A percentile compares a stretch with the other conserved stretches of the same genome.
phyloP scores from a whole-genome alignment of 64 coral and sea anemone species.

The Montipora efflorescens region DNA sequence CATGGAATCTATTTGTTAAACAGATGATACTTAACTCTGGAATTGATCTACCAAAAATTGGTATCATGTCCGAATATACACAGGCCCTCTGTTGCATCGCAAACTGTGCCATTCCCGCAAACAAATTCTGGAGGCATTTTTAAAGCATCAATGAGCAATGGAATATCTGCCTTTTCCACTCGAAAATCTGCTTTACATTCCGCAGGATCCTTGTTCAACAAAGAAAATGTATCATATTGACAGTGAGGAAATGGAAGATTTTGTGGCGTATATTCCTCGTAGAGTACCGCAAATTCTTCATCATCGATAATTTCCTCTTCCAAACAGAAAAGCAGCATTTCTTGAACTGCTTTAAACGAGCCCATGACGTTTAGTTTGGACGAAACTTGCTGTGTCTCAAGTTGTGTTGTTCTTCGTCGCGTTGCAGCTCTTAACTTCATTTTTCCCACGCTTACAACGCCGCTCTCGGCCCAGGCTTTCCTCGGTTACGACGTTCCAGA shows the following conservation, averaged over 20 bases:
- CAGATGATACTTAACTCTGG: too few species aligned
- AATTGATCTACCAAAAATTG: too few species aligned
- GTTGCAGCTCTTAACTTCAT: conserved; percentile 66
- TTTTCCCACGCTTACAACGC: conserved; percentile 51
- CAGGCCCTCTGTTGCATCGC: conserved; percentile 71
- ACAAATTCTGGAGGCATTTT: conserved; percentile 52
- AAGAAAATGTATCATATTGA: conserved; percentile 22
- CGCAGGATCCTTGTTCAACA: conserved; percentile 55
- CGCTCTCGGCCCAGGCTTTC: conserved; percentile 25
- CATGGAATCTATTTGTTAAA: conserved; percentile 47
- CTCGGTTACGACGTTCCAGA: conserved; percentile 11
- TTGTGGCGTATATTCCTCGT: conserved; percentile 53
- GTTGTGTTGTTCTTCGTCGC: conserved; percentile 19
- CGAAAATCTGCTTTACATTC: conserved; percentile 31
- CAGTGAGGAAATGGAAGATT: conserved; percentile 52
- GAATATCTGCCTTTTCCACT: conserved; percentile 29
- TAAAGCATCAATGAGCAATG: conserved; percentile 37
- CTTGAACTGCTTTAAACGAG: conserved; percentile 52
- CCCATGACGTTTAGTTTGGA: too few species aligned
- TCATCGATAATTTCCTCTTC: conserved; percentile 66
- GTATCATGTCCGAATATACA: conserved; percentile 7
- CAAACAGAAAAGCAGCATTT: conserved; percentile 62
- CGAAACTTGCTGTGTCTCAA: too few species aligned
- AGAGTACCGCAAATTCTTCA: conserved; percentile 64
- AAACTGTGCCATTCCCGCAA: conserved; percentile 72